These are phyloP conservation scores for Gracilinanus agilis DNA, from an alignment of 2,113 vertebrate species.

Conservation along the genomic window DNA sequence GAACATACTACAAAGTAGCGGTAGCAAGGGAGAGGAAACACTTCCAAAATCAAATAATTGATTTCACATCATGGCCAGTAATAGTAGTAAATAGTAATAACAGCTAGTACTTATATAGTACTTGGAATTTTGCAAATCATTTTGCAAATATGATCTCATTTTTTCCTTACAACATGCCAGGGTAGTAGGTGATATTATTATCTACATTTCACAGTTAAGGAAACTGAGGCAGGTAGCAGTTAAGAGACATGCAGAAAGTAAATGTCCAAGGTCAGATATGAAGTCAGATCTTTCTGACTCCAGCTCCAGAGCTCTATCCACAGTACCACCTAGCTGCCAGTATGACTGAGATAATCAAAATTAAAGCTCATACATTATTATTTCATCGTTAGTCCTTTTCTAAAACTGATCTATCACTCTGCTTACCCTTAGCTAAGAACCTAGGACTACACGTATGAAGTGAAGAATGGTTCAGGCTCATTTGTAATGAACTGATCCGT, in stretches of 20 bases:
- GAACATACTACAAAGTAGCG: background rate
- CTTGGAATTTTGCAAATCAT: background rate
- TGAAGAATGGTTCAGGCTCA: conserved; percentile 50
- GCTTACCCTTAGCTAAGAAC: background rate
- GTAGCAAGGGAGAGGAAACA: background rate
- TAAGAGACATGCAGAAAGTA: background rate
- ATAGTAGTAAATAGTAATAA: background rate
- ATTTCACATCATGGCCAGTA: background rate
- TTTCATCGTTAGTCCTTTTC: background rate
- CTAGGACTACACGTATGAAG: conserved; percentile 25
- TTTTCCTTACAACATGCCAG: background rate
- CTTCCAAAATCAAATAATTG: background rate
- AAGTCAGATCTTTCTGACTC: background rate
- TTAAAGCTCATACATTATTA: conserved; percentile 4
- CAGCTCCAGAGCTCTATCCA: background rate
- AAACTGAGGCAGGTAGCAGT: background rate
- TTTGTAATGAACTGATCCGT: conserved; percentile 2
- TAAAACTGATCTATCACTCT: conserved; percentile 24
- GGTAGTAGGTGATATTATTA: background rate
- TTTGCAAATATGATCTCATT: background rate
- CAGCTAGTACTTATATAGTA: background rate
- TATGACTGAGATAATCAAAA: background rate
- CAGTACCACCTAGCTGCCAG: background rate
- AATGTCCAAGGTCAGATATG: background rate
- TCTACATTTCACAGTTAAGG: background rate